These are phyloP conservation scores for Aulostomus chinensis DNA, from an alignment of 2,797 vertebrate genomes.

Conservation along the genomic window DNA sequence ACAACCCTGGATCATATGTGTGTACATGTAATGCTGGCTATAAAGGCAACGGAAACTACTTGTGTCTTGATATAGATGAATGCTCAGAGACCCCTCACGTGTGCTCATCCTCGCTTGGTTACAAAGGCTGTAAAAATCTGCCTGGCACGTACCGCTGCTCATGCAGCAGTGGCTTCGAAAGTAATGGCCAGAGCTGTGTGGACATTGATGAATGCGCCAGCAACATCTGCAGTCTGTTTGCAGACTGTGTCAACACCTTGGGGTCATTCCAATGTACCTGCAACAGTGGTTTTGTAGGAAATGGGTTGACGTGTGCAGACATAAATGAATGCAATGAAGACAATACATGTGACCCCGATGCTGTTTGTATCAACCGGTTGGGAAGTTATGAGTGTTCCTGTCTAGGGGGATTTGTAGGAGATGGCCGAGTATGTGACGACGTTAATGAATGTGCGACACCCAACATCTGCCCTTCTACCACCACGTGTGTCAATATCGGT, in stretches of 20 bases:
- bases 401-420: conserved; percentile 73
- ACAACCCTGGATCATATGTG: conserved; percentile 81
- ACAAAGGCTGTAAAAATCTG: conserved; percentile 81
- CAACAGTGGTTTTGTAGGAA: conserved; percentile 78
- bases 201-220: conserved; percentile 82
- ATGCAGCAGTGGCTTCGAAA: conserved; percentile 79
- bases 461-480: conserved; percentile 68
- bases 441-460: conserved; percentile 75
- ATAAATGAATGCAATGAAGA: conserved; percentile 79
- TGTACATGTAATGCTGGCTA: conserved; percentile 83
- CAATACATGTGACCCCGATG: conserved; percentile 73
- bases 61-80: conserved; percentile 85
- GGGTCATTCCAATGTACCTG: conserved; percentile 81
- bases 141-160: conserved; percentile 80
- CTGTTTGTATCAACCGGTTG: conserved; percentile 79
- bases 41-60: conserved; percentile 87
- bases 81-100: conserved; percentile 78
- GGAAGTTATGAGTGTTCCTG: conserved; percentile 82
- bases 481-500: conserved; percentile 77
- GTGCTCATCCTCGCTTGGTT: conserved; percentile 74
- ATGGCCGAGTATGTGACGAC: conserved; percentile 76
- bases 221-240: conserved; percentile 76
- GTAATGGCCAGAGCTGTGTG: conserved; percentile 73
- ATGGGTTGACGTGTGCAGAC: conserved; percentile 80
- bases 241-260: conserved; percentile 74